Evolutionary conservation across 2,888 invertebrate species (phyloP).

Genomic region (Polyploca ridens): DNA sequence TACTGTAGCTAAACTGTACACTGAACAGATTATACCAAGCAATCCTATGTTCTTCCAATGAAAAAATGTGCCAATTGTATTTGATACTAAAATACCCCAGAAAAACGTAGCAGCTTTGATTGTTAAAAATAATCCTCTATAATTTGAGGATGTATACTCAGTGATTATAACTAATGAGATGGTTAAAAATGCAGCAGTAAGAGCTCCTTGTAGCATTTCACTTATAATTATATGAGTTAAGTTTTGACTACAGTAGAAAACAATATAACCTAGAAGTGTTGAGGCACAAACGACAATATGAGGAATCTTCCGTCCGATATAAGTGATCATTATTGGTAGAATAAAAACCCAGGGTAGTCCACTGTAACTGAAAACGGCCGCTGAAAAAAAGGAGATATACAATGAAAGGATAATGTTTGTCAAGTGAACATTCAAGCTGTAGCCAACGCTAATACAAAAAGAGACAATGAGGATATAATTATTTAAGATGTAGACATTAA

Average conservation of each 20-base stretch:
- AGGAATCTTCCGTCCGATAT: slow-evolving; percentile 39
- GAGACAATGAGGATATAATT: too few relatives aligned
- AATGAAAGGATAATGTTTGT: too few relatives aligned
- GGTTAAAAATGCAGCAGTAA: slow-evolving; percentile 50
- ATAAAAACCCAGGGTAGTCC: slow-evolving; percentile 39
- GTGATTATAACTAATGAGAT: slow-evolving; percentile 51
- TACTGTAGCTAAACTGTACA: slow-evolving; percentile 33
- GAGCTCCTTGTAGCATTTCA: slow-evolving; percentile 51
- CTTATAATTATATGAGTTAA: slow-evolving; percentile 48
- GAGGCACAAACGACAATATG: slow-evolving; percentile 24
- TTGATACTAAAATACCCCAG: slow-evolving; percentile 58
- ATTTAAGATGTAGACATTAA: too few relatives aligned
- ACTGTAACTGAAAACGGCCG: slow-evolving; percentile 26
- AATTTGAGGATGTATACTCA: slow-evolving; percentile 55
- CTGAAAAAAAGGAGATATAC: slow-evolving; percentile 35
- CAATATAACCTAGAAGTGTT: slow-evolving; percentile 43
- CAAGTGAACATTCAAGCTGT: too few relatives aligned
- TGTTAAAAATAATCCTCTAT: slow-evolving; percentile 56
- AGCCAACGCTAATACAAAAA: too few relatives aligned
- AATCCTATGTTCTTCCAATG: slow-evolving; percentile 32
- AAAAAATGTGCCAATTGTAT: slow-evolving; percentile 19
- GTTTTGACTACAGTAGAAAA: slow-evolving; percentile 51
- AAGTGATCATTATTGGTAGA: slow-evolving; percentile 35
- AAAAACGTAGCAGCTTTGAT: slow-evolving; percentile 56
- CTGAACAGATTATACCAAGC: slow-evolving; percentile 38